phyloP scores from a whole-genome alignment of 1,140 invertebrate genomes.

The Listronotus bonariensis region DNA sequence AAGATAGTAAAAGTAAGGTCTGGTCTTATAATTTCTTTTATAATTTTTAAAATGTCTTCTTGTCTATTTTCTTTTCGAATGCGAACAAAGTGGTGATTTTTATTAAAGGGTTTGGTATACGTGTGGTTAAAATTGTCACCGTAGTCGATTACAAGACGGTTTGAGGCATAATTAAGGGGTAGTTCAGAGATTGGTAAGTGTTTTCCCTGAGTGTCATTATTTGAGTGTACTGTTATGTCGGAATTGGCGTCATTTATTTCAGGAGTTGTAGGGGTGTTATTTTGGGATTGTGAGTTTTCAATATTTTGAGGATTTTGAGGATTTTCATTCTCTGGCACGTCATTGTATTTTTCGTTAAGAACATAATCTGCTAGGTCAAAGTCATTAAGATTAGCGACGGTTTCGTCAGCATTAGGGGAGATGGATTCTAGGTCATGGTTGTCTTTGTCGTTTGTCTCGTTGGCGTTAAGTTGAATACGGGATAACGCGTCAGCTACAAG shows the following conservation, averaged over 20 bases:
- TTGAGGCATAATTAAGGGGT: slow-evolving; percentile 6
- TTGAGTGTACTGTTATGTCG: neutral
- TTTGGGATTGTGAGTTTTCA: neutral
- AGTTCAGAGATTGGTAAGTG: slow-evolving; percentile 6
- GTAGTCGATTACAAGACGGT: slow-evolving; percentile 1
- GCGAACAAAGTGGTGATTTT: slow-evolving; percentile 4
- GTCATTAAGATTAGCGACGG: neutral
- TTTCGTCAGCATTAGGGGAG: neutral
- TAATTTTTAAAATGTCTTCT: slow-evolving; percentile 6
- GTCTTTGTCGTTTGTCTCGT: slow-evolving; percentile 4
- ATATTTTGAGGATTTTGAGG: too few species aligned
- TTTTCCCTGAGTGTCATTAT: slow-evolving; percentile 8
- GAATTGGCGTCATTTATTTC: neutral
- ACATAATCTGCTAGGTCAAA: neutral
- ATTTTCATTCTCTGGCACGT: neutral
- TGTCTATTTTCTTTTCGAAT: slow-evolving; percentile 8
- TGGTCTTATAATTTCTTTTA: slow-evolving; percentile 13
- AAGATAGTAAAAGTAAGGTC: slow-evolving; percentile 17
- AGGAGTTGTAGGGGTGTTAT: neutral
- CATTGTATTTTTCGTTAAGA: neutral
- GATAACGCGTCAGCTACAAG: slow-evolving; percentile 14
- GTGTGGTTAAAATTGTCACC: slow-evolving; percentile 2
- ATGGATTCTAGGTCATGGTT: slow-evolving; percentile 43
- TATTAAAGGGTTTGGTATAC: slow-evolving; percentile 9
- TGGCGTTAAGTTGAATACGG: slow-evolving; percentile 8